Percentiles rank a stretch among this genome's conserved stretches.
Conservation (phyloP, 2,113 vertebrate genomes). For the Alethe diademata region DNA sequence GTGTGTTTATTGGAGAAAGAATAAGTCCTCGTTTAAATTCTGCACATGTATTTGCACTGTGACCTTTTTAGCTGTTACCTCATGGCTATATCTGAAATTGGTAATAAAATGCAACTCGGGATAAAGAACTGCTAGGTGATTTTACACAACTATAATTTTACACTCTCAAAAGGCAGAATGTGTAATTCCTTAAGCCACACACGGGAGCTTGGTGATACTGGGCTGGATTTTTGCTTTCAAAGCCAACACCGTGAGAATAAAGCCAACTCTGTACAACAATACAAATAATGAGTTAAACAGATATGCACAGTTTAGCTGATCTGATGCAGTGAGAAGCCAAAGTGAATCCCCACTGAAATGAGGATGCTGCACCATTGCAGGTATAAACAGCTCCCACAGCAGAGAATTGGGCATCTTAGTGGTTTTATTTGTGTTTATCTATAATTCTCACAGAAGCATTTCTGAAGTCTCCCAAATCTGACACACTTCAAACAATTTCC, state of each 20-base stretch:
- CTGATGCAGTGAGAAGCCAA: not conserved
- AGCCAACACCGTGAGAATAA: not conserved
- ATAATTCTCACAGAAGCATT: not conserved
- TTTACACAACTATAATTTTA: slow-evolving; percentile 53
- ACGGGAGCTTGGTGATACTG: slow-evolving; percentile 2
- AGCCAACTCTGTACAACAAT: not conserved
- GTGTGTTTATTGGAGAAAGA: slow-evolving; percentile 56
- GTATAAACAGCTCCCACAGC: not conserved
- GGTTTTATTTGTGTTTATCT: not conserved
- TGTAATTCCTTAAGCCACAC: slow-evolving; percentile 50
- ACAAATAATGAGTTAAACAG: slow-evolving; percentile 44
- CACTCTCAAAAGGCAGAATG: slow-evolving; percentile 34
- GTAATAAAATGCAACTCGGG: slow-evolving; percentile 39
- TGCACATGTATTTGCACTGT: slow-evolving; percentile 15
- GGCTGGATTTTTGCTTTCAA: slow-evolving; percentile 30
- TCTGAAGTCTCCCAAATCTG: not conserved
- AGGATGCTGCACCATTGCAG: not conserved
- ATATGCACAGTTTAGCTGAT: not conserved
- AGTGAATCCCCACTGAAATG: not conserved
- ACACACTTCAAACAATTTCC: not conserved
- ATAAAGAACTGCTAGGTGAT: slow-evolving; percentile 45
- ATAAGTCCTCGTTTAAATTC: slow-evolving; percentile 45
- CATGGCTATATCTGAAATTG: slow-evolving; percentile 37
- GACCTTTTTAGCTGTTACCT: slow-evolving; percentile 55
- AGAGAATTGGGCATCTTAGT: not conserved